These are phyloP conservation scores for Apodemia duryi DNA, from an alignment of 2,888 invertebrate genomes.

Conservation along the genomic window DNA sequence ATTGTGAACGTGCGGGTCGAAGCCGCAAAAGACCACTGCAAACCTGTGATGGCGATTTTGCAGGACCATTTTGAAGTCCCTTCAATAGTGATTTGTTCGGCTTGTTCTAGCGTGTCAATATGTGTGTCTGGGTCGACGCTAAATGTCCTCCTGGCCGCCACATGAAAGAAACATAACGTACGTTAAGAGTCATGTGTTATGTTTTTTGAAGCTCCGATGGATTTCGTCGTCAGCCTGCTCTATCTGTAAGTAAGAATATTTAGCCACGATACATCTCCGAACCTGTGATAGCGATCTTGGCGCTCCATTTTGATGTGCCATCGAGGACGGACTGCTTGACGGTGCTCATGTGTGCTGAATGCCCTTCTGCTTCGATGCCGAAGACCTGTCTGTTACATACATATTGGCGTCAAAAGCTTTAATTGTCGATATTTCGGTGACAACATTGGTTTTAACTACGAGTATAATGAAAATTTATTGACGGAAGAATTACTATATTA, in stretches of 20 bases:
- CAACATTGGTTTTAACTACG: no score
- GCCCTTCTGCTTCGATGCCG: slow-evolving; percentile 96
- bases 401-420: slow-evolving; percentile 37
- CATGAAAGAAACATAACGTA: slow-evolving; percentile 56
- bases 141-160: slow-evolving; percentile 93
- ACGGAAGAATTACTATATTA: no score
- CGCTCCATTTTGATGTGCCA: slow-evolving; percentile 99
- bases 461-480: no score
- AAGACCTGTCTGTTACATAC: slow-evolving; percentile 92
- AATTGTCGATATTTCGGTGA: background rate
- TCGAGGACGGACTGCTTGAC: slow-evolving; percentile 99
- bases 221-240: slow-evolving; percentile 34
- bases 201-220: slow-evolving; percentile 36
- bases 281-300: slow-evolving; percentile 99
- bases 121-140: slow-evolving; percentile 98
- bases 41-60: slow-evolving; percentile 99
- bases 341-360: slow-evolving; percentile 97
- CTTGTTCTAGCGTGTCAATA: slow-evolving; percentile 98
- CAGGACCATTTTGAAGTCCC: slow-evolving; percentile 99
- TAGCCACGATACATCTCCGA: slow-evolving; percentile 79
- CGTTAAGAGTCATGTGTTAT: slow-evolving; percentile 63
- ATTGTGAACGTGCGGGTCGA: slow-evolving; percentile 75
- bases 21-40: slow-evolving; percentile 78
- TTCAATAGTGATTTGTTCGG: slow-evolving; percentile 98
- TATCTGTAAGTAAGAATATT: slow-evolving; percentile 31